Base-by-base conservation (phyloP, 2,113 vertebrate genomes). In the Riparia riparia region DNA sequence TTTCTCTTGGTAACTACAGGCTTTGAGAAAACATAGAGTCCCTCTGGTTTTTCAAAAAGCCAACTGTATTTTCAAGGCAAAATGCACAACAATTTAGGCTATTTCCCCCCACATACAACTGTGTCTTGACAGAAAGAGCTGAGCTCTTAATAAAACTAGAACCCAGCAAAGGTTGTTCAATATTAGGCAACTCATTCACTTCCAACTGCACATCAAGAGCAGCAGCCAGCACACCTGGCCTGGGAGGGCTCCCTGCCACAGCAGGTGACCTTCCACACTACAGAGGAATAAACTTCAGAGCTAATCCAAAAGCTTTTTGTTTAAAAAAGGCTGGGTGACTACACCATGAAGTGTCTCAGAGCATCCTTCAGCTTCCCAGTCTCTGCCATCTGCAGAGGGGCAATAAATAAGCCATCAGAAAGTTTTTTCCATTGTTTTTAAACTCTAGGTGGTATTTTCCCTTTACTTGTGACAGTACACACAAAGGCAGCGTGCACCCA, bases 51-150 rank as follows among this genome's bases (percentile, higher is more conserved):
- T 76, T 45, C 11, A 25, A 82, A 86, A 85, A 60, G 70, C 47
- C 53, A 95, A 78, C 34, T 58, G 26, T 54, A 47, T 76, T 93
- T 91, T 82, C 77, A 94, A 87, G 61, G 54, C 49, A 82, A 89
- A 87, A 92, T 49, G 81, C 13, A 42, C 61, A 85, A 73, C 12
- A 73, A 50, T 34, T 87, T 60, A 16, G 78, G 49, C 58, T 80
- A 34, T 28, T 50, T 74, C 6, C 7, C 45, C 34, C 56, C 12
- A 1, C 39, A 29, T 28, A 65, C 26, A 81, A 60, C 63, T 19
- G 29, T 28, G 72, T 26, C 86, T 87, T 39, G 49, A 76, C 28
- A 89, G 57, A 91, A 89, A 19, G 60, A 61, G 53, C 9, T 69
- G 24, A 50, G 45, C 44, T 70, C 44, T 81, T 60, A 51, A 49